phyloP scores from a whole-genome alignment of 2,888 invertebrate species.

The Mamestra brassicae region DNA sequence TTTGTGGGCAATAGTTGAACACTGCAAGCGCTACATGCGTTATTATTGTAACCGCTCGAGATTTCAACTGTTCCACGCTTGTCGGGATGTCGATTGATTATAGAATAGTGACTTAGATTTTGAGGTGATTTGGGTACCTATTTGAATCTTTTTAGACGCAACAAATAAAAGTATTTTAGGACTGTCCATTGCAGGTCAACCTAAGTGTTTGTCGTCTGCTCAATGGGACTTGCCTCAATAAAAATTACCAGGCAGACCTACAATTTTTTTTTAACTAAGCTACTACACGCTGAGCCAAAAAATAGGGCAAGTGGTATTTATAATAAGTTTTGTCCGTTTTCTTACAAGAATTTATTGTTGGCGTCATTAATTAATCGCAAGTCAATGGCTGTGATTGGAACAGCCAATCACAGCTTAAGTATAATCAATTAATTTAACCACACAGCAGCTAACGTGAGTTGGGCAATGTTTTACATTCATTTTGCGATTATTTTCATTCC shows the following conservation, averaged over 20 bases:
- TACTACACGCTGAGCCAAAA: too few relatives aligned
- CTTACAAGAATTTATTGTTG: neutral
- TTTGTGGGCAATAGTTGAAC: constrained; percentile 64
- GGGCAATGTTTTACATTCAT: neutral
- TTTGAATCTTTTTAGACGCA: neutral
- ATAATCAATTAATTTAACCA: too few relatives aligned
- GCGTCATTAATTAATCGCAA: neutral
- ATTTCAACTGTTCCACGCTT: constrained; percentile 56
- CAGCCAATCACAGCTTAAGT: too few relatives aligned
- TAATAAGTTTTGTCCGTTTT: neutral
- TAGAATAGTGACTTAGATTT: neutral
- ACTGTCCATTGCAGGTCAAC: too few relatives aligned
- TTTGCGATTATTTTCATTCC: neutral
- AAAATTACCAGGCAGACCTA: too few relatives aligned
- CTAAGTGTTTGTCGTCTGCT: too few relatives aligned
- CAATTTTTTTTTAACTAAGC: too few relatives aligned
- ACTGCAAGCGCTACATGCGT: constrained; percentile 26
- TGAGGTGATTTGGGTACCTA: too few relatives aligned
- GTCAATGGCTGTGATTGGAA: neutral
- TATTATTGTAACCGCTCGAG: constrained; percentile 62
- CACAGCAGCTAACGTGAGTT: neutral
- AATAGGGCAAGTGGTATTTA: too few relatives aligned
- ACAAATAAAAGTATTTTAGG: neutral
- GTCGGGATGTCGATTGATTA: constrained; percentile 22
- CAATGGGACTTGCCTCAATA: too few relatives aligned